phyloP scores from a whole-genome alignment of 2,888 invertebrate genomes.

The Actias luna region DNA sequence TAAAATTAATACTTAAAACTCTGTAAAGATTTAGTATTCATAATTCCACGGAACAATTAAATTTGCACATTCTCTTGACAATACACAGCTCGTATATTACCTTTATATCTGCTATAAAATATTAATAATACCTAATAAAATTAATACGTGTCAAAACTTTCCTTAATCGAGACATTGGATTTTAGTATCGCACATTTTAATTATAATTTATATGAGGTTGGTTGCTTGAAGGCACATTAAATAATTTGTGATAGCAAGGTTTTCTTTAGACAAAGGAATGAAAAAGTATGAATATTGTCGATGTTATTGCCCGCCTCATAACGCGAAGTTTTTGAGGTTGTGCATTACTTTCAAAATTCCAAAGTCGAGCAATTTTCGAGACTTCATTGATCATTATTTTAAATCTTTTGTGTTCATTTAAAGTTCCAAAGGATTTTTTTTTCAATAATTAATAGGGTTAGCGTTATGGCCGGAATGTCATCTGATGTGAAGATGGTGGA shows the following conservation, averaged over 20 bases:
- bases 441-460: no score
- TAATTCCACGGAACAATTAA: slow-evolving; percentile 4
- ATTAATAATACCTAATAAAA: background rate
- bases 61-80: background rate
- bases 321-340: no score
- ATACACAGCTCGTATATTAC: background rate
- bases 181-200: background rate
- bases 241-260: background rate
- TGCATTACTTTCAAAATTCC: no score
- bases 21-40: slow-evolving; percentile 8
- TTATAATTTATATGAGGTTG: background rate
- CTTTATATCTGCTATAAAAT: background rate
- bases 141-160: background rate
- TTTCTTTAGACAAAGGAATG: no score
- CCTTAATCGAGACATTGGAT: background rate
- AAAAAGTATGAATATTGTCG: no score
- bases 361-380: no score
- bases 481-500: no score
- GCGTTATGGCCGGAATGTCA: no score
- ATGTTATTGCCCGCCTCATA: no score
- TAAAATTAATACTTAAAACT: slow-evolving; percentile 13
- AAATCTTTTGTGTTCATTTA: no score
- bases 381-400: no score
- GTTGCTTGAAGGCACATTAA: background rate
- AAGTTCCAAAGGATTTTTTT: no score